A percentile compares a stretch with the other conserved stretches of the same genome.
Evolutionary conservation across 2,797 vertebrate species (phyloP).

Genomic region (Champsocephalus gunnari): DNA sequence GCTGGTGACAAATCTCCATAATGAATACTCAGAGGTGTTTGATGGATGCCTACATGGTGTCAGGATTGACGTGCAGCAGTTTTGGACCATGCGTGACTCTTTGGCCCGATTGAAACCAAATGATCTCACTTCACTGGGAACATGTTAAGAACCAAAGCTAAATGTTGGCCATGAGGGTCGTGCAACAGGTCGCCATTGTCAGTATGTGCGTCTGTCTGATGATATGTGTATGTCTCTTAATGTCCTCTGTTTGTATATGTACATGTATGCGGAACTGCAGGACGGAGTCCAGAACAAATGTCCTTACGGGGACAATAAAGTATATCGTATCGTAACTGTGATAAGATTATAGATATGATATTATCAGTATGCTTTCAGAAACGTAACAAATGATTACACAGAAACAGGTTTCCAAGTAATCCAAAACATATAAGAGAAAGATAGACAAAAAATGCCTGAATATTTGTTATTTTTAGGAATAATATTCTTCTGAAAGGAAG

Average conservation of each 20-base stretch:
- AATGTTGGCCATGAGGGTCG: too few species aligned
- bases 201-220: too few species aligned
- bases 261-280: too few species aligned
- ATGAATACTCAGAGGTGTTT: slow-evolving; percentile 21
- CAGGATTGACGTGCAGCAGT: slow-evolving; percentile 1
- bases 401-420: not conserved
- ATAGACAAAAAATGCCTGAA: too few species aligned
- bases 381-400: not conserved
- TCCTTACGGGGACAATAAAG: too few species aligned
- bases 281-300: too few species aligned
- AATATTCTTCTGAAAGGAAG: not conserved
- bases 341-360: not conserved
- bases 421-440: not conserved
- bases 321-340: too few species aligned
- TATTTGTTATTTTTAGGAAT: too few species aligned
- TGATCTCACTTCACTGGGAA: not conserved
- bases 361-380: not conserved
- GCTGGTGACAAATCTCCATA: slow-evolving; percentile 37
- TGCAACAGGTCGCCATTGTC: too few species aligned
- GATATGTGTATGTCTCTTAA: too few species aligned
- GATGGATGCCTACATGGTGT: slow-evolving; percentile 17
- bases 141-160: not conserved
- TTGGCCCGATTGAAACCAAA: slow-evolving; percentile 16
- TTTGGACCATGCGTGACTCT: not conserved
- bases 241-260: too few species aligned